Base-by-base conservation (phyloP, 2,888 invertebrate species). In the Druceiella hillmani region DNA sequence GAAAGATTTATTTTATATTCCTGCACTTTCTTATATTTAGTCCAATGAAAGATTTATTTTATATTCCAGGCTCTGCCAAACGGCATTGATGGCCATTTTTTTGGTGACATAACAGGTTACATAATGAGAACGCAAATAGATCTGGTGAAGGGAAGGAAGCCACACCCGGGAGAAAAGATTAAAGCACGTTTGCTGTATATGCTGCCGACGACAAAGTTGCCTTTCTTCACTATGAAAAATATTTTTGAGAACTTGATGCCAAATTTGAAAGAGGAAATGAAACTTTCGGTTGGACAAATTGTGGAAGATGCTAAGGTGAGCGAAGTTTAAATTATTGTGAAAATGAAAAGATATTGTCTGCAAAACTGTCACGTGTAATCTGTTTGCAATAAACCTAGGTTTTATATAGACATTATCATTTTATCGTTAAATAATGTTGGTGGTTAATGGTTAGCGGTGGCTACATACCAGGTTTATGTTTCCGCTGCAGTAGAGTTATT, bases 171-270 rank as follows among this genome's bases (percentile, higher is more conserved):
- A 5, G 65, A 75, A 34, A 71, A 66, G 46, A 61, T 82, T 1
- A 54, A 56, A 17, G 82, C 81, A 0, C 73, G 79, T 14, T 72
- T 87, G 3, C 58, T 87, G 3, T 87, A 83, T 55, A 65, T 78
- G 31, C 70, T 83, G 62, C 83, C 84, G 7, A 65, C 78, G 0
- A 74, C 81, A 1, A 84, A 84, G 56, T 69, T 80, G 1, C 77
- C 79, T 0, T 83, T 79, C 55, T 67, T 87, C 33, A 78, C 78
- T 1, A 63, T 76, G 55, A 59, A 52, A 51, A 55, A 55, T 43
- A 58, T 71, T 33, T 71, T 70, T 52, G 60, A 60, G 25, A 45
- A 47, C 32, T 51, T 61, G 0, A 50, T 50, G 41, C 65, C 67
- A 0, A 56, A 66, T 44, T 47, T 71, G 31, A 46, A 38, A 2